Conservation (phyloP, 2,888 invertebrate species). For the Clusia tigrina region DNA sequence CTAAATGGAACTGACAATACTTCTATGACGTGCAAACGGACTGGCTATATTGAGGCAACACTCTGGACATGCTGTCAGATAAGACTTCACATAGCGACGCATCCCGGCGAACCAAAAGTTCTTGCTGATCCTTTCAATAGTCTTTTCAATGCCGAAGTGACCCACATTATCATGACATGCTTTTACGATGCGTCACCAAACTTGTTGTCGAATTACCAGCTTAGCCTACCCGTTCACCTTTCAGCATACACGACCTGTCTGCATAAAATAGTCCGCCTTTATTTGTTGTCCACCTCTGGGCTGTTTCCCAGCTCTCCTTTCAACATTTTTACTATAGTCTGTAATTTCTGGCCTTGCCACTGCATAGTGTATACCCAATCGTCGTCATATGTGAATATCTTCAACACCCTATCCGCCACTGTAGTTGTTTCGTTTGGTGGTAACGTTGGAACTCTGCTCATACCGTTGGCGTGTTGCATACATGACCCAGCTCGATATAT, state of each 20-base stretch:
- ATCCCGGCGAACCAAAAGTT: not conserved
- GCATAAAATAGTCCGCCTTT: not conserved
- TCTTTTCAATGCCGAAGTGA: constrained; percentile 40
- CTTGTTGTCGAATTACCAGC: not conserved
- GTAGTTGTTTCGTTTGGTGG: not conserved
- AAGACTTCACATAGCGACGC: not conserved
- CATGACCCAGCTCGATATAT: constrained; percentile 34
- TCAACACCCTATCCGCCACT: not conserved
- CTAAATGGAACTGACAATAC: not conserved
- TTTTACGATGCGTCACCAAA: constrained; percentile 3
- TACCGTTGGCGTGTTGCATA: constrained; percentile 51
- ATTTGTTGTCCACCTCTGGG: not conserved
- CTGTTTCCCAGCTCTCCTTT: not conserved
- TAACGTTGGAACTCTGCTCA: constrained; percentile 27
- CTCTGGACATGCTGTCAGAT: not conserved
- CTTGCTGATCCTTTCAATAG: constrained; percentile 32
- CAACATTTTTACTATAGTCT: not conserved
- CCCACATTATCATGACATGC: constrained; percentile 44
- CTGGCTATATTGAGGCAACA: not conserved
- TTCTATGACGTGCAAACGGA: not conserved
- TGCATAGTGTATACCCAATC: not conserved
- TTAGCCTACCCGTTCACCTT: not conserved
- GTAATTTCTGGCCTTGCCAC: not conserved
- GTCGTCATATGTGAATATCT: not conserved
- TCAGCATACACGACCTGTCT: not conserved